These are phyloP conservation scores for Yponomeuta evonymella DNA, from an alignment of 2,888 invertebrate species.

Conservation along the genomic window DNA sequence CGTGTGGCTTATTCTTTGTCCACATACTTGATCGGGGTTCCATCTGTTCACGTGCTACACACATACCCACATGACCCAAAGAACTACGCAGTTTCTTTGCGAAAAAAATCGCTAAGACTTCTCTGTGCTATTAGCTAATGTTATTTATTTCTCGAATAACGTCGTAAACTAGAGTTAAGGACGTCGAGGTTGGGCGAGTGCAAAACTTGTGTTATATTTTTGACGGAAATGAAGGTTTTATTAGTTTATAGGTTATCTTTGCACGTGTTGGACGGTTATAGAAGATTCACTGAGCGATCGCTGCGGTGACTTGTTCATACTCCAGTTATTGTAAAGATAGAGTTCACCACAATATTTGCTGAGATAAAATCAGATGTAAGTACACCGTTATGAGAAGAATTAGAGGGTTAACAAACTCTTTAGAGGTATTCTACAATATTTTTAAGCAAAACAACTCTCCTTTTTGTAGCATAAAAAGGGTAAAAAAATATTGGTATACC, in stretches of 20 bases:
- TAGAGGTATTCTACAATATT: background rate
- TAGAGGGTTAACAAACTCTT: background rate
- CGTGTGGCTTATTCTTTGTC: background rate
- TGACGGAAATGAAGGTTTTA: background rate
- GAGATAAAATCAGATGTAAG: background rate
- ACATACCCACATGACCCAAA: slow-evolving; percentile 1
- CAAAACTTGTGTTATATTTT: background rate
- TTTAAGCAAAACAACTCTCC: background rate
- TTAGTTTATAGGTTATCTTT: background rate
- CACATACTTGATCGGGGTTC: background rate
- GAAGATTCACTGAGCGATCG: background rate
- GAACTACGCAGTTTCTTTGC: slow-evolving; percentile 1
- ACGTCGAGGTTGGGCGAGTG: background rate
- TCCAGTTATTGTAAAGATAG: background rate
- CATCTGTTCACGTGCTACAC: background rate
- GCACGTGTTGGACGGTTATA: background rate
- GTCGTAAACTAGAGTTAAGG: background rate
- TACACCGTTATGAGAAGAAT: background rate
- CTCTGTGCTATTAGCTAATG: background rate
- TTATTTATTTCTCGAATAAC: background rate
- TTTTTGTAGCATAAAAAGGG: no score
- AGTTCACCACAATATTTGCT: background rate
- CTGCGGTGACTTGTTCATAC: background rate
- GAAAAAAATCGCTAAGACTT: background rate
- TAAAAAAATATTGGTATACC: no score